Conservation (phyloP, 2,113 vertebrate species). For the Lycocorax pyrrhopterus region DNA sequence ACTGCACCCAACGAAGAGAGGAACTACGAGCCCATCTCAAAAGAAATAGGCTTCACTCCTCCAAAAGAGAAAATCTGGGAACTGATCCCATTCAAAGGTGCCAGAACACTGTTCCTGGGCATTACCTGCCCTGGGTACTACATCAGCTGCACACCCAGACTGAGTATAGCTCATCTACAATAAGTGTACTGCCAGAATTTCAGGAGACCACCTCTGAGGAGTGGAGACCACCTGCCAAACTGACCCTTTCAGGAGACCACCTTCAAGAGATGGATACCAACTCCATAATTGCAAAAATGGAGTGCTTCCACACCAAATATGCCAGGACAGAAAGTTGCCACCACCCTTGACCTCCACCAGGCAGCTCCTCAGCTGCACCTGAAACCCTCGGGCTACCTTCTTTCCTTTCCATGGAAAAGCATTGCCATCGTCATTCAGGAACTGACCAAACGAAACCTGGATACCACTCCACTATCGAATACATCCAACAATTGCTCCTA, state of each 20-base stretch:
- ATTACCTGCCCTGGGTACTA: background rate
- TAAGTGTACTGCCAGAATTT: background rate
- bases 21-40: background rate
- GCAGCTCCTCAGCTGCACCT: background rate
- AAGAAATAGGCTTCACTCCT: background rate
- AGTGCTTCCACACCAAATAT: background rate
- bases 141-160: background rate
- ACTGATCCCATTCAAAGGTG: background rate
- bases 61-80: background rate
- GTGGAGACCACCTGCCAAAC: too few relatives aligned
- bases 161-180: background rate
- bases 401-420: background rate
- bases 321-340: background rate
- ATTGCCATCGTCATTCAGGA: background rate
- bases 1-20: background rate
- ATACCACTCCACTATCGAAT: background rate
- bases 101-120: background rate
- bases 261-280: background rate
- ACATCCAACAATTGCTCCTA: background rate
- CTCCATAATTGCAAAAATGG: background rate
- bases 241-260: background rate
- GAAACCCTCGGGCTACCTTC: accelerated
- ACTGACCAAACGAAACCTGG: background rate
- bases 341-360: background rate
- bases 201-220: background rate